Conservation (phyloP, 2,797 vertebrate species). For the Lates japonicus region DNA sequence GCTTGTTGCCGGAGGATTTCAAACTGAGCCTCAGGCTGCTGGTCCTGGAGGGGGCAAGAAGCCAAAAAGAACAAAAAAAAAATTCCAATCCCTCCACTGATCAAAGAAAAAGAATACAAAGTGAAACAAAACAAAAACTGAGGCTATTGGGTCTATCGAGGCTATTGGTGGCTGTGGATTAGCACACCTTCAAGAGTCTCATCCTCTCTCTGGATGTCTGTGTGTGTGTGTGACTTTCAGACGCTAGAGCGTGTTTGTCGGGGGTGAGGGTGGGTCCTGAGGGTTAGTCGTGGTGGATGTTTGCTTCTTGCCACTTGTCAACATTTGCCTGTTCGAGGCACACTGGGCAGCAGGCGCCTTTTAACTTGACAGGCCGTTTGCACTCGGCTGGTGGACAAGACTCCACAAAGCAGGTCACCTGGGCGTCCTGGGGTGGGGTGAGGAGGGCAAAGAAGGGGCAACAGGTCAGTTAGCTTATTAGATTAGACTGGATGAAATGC, state of each 20-base stretch:
- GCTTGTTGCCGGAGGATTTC: constrained; percentile 64
- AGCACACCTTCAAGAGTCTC: constrained; percentile 72
- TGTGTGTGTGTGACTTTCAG: constrained; percentile 50
- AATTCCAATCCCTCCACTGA: constrained; percentile 42
- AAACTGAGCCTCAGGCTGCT: constrained; percentile 63
- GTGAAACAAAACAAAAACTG: constrained; percentile 63
- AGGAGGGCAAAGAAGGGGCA: not conserved
- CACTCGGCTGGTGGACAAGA: constrained; percentile 88
- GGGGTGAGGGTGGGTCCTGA: constrained; percentile 75
- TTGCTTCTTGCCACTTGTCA: constrained; percentile 29
- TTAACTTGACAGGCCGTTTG: constrained; percentile 84
- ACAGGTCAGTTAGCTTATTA: constrained; percentile 22
- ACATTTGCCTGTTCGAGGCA: constrained; percentile 80
- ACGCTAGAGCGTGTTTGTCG: constrained; percentile 50
- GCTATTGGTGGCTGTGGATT: constrained; percentile 57
- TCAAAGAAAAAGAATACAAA: constrained; percentile 52
- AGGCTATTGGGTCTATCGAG: constrained; percentile 75
- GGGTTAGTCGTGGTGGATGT: constrained; percentile 65
- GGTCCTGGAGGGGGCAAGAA: constrained; percentile 66
- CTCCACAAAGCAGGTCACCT: constrained; percentile 96
- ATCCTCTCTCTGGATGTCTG: constrained; percentile 65
- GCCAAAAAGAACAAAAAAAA: constrained; percentile 37
- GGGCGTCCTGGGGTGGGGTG: constrained; percentile 85
- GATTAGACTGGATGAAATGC: constrained; percentile 15
- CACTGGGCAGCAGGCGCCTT: constrained; percentile 92